Conservation (phyloP, 2,888 invertebrate species). For the Epistrophe eligans region DNA sequence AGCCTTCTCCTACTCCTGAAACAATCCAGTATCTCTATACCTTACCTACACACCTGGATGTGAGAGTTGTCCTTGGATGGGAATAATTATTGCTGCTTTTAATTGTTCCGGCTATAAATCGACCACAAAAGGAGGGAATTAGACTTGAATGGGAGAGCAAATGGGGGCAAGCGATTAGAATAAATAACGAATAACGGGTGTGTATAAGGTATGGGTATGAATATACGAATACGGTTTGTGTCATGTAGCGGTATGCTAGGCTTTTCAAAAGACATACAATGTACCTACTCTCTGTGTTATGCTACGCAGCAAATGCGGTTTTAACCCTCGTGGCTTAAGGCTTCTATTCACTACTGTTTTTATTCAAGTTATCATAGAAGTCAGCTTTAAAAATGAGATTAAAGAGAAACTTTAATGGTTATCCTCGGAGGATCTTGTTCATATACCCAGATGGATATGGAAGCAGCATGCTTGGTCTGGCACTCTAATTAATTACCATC, state of each 20-base stretch:
- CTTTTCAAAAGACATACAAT: slow-evolving; percentile 31
- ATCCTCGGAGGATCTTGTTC: slow-evolving; percentile 9
- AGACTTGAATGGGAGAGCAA: slow-evolving; percentile 39
- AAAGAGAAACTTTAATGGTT: slow-evolving; percentile 25
- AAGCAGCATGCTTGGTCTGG: background rate
- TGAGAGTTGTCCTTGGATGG: slow-evolving; percentile 49
- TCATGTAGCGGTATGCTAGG: slow-evolving; percentile 6
- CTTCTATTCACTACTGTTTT: background rate
- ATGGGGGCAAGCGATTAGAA: slow-evolving; percentile 50
- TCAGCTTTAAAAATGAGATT: slow-evolving; percentile 31
- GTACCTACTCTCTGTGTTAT: background rate
- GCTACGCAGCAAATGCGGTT: slow-evolving; percentile 30
- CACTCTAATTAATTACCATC: slow-evolving; percentile 46
- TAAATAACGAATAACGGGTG: slow-evolving; percentile 26
- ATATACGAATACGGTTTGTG: background rate
- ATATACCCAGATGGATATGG: background rate
- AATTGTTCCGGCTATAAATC: slow-evolving; percentile 74
- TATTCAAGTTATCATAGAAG: slow-evolving; percentile 13
- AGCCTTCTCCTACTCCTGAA: background rate
- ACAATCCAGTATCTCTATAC: slow-evolving; percentile 3
- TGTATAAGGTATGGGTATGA: background rate
- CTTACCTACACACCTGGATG: background rate
- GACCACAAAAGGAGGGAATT: slow-evolving; percentile 63
- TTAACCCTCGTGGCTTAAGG: slow-evolving; percentile 24
- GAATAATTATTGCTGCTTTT: slow-evolving; percentile 69